Evolutionary conservation across 1,140 invertebrate species (phyloP), one percentile per base, ranked within the genome.

Genomic region (Penaeus indicus): DNA sequence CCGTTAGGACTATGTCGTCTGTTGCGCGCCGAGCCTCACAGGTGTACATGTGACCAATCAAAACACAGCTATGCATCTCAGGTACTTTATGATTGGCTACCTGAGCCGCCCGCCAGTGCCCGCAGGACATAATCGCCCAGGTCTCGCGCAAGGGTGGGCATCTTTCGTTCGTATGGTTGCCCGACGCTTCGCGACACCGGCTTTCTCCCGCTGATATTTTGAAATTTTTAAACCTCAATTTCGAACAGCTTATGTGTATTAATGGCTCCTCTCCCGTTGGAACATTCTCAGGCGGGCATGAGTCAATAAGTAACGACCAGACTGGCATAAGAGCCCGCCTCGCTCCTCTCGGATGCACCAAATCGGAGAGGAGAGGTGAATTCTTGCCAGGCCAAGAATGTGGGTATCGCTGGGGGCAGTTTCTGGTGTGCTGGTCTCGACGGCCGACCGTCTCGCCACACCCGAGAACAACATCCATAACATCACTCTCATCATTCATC

Each of bases 321-420:
- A 19, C 25, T 21, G 16, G 27, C 72, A 27, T 19, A 13, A 27
- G 25, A 27, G 16, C 25, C 27, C 25, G 18, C 27, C 25, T 25
- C 27, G 18, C 16, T 5, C 25, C 16, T 75, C 72, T 75, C 13
- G 0, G 18, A 75, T 42, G 62, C 77, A 64, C 78, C 19, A 64
- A 78, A 61, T 83, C 79, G 86, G 67, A 77, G 67, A 27, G 27
- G 64, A 63, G 77, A 88, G 62, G 87, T 79, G 81, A 84, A 88
- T 88, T 88, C 87, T 84, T 88, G 87, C 87, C 87, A 88, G 87
- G 87, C 87, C 87, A 88, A 84, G 87, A 88, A 88, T 88, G 87
- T 88, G 87, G 87, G 81, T 88, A 88, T 77, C 60, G 82, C 87
- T 79, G 62, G 81, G 62, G 87, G 87, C 69, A 54, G 81, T 88